Base-by-base conservation (phyloP, 2,113 vertebrate species). In the Calypte anna region DNA sequence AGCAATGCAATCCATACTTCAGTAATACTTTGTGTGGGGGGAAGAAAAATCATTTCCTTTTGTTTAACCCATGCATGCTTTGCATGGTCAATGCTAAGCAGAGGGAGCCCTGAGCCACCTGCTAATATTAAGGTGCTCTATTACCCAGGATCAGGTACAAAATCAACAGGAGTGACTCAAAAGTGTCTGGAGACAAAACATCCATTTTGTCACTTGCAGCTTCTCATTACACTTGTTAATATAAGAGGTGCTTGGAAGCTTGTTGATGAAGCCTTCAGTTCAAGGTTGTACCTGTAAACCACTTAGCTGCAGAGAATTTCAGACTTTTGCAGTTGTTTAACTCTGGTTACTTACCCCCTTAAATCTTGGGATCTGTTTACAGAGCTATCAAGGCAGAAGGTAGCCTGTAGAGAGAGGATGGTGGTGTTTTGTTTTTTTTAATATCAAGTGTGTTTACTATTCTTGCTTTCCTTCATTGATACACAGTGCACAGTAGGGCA, bases 261-360 rank as follows among this genome's bases (percentile, higher is more conserved):
- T 2, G 2, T 6, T 64, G 63, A 43, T 62, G 87, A 73, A 69
- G 36, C 40, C 36, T 83, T 86, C 19, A 40, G 3, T 66, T 75
- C 46, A 63, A 62, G 43, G 54, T 33, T 82, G 7, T 62, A 31
- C n/a, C 46, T 86, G 75, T 81, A 80, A 91, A 67, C 31, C 53
- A 23, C 30, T 25, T 51, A 30, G 57, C 38, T 92, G 70, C 69
- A 53, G 70, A 83, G 75, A 74, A 57, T 72, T 80, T 85, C 51
- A 77, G 84, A 69, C 75, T 43, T 82, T 70, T 94, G 67, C 63
- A 77, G 22, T 82, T 69, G n/a, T 86, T 94, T 80, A 55, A 73
- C 69, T 43, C 33, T 74, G 40, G 14, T 54, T 88, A 58, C 83
- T 77, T 91, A 91, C 80, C 72, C 55, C 25, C 10, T 70, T 48